A percentile compares a stretch with the other conserved stretches of the same genome.
These are phyloP conservation scores for Anadara kagoshimensis DNA, from an alignment of 1,140 invertebrate genomes.

Conservation along the genomic window DNA sequence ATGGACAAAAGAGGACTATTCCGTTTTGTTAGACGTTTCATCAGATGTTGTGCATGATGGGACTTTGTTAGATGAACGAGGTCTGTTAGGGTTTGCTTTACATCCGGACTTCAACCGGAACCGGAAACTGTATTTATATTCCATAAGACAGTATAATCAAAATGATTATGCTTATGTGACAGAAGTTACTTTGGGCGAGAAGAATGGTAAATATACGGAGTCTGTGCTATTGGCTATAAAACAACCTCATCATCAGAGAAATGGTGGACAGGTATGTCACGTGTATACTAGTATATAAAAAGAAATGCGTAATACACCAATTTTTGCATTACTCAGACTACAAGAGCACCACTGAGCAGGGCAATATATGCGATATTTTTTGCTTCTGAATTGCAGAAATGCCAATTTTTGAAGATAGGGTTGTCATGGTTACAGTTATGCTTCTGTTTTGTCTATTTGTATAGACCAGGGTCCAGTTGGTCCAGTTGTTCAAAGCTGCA, in stretches of 20 bases:
- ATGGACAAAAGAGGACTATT: conserved; percentile 1
- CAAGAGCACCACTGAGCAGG: too few relatives aligned
- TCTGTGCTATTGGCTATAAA: conserved; percentile 22
- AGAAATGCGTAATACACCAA: too few relatives aligned
- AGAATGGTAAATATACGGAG: conserved; percentile 15
- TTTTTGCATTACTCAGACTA: too few relatives aligned
- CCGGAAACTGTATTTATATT: conserved; percentile 28
- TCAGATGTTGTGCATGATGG: conserved; percentile 15
- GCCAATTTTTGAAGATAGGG: too few relatives aligned
- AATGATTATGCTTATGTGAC: conserved; percentile 28
- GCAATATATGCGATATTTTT: too few relatives aligned
- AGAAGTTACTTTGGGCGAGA: neutral
- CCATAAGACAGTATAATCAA: conserved; percentile 12
- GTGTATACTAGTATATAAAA: neutral
- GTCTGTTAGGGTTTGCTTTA: conserved; percentile 25
- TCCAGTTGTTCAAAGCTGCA: too few relatives aligned
- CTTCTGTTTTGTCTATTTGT: too few relatives aligned
- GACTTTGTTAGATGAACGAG: conserved; percentile 23
- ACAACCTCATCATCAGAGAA: conserved; percentile 15
- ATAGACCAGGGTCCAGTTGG: too few relatives aligned
- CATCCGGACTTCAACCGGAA: conserved; percentile 27
- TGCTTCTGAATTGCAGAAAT: too few relatives aligned
- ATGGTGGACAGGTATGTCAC: conserved; percentile 31
- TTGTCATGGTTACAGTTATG: too few relatives aligned
- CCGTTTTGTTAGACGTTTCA: conserved; percentile 18